Conservation (phyloP, 2,888 invertebrate species). For the Drosophila nigritarsus region DNA sequence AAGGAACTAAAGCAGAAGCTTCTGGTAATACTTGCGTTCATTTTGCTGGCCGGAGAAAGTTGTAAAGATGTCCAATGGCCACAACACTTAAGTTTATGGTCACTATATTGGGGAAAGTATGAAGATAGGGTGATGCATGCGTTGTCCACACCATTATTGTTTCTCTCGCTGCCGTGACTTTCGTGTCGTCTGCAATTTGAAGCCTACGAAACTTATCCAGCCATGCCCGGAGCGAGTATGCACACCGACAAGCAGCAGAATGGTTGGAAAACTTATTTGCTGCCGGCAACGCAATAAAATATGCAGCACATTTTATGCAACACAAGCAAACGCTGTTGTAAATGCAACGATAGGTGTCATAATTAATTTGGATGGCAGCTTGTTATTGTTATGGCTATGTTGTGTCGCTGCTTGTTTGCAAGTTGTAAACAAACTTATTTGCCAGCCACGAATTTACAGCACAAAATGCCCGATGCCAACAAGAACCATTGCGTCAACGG, state of each 20-base stretch:
- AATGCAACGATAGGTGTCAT: conserved; percentile 57
- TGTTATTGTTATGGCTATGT: conserved; percentile 46
- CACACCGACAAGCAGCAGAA: conserved; percentile 8
- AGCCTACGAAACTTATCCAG: conserved; percentile 43
- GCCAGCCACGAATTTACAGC: conserved; percentile 44
- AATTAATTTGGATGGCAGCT: conserved; percentile 71
- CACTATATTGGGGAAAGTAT: conserved; percentile 12
- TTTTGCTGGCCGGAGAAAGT: conserved; percentile 58
- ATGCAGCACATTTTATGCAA: conserved; percentile 63
- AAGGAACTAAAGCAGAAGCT: not conserved
- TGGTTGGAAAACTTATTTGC: conserved; percentile 51
- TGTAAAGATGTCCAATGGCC: conserved; percentile 69
- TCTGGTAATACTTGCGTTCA: conserved; percentile 14
- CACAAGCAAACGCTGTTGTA: conserved; percentile 5
- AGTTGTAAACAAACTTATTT: conserved; percentile 56
- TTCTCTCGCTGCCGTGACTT: conserved; percentile 41
- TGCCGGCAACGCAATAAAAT: conserved; percentile 57
- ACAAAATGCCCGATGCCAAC: conserved; percentile 14
- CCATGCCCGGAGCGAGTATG: not conserved
- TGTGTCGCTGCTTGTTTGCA: conserved; percentile 52
- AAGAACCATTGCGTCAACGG: conserved; percentile 15
- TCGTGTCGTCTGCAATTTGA: conserved; percentile 26
- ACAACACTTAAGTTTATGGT: conserved; percentile 72
- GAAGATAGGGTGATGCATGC: not conserved
- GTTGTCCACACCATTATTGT: conserved; percentile 38